Percentiles rank a stretch among this genome's conserved stretches.
These are phyloP conservation scores for Struthidea cinerea DNA, from an alignment of 2,113 vertebrate species.

Conservation along the genomic window DNA sequence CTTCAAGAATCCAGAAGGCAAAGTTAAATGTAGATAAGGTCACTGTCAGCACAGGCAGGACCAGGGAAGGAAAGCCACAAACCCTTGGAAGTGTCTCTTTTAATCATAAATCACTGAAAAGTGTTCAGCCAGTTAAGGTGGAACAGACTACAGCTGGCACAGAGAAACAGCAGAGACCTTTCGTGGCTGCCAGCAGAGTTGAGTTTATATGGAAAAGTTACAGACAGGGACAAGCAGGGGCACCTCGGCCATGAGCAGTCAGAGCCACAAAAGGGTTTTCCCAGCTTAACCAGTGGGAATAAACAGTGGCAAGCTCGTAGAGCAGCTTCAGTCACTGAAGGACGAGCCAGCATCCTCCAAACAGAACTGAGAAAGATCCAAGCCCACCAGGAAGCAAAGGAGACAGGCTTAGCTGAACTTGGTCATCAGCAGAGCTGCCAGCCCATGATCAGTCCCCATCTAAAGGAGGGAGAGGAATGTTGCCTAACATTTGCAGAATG, in stretches of 20 bases:
- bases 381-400: background rate
- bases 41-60: background rate
- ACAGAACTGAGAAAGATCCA: background rate
- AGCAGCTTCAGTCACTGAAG: background rate
- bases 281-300: background rate
- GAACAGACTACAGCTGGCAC: background rate
- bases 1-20: slow-evolving; percentile 1
- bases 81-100: background rate
- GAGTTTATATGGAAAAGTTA: background rate
- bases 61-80: background rate
- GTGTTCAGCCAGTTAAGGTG: background rate
- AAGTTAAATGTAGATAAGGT: slow-evolving; percentile 10
- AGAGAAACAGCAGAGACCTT: background rate
- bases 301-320: background rate
- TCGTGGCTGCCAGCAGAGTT: background rate
- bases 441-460: background rate
- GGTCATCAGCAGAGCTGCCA: background rate
- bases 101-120: background rate
- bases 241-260: background rate
- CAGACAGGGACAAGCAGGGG: background rate
- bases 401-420: background rate
- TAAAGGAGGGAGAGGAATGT: background rate
- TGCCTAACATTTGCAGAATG: background rate
- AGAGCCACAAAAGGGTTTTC: background rate
- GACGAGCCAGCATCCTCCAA: background rate